Conservation (phyloP, 2,888 invertebrate genomes). For the Protodeltote pygarga region DNA sequence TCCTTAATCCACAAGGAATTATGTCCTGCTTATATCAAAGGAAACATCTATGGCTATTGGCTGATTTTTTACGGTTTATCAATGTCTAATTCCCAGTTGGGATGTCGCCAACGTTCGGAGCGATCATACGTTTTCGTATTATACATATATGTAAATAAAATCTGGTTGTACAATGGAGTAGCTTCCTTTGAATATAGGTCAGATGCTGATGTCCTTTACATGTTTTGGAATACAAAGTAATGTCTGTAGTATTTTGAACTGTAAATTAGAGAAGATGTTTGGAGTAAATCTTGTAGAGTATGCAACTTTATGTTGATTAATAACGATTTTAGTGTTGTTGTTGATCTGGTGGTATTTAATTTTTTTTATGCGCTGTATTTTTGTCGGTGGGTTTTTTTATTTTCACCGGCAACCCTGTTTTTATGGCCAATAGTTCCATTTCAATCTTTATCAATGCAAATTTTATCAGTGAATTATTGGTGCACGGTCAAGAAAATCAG, state of each 20-base stretch:
- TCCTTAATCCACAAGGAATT: slow-evolving; percentile 23
- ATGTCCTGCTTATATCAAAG: slow-evolving; percentile 23
- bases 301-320: too few relatives aligned
- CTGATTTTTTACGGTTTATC: slow-evolving; percentile 23
- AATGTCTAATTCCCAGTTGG: slow-evolving; percentile 41
- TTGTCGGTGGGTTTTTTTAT: too few relatives aligned
- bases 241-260: background rate
- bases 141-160: slow-evolving; percentile 50
- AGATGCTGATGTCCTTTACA: slow-evolving; percentile 28
- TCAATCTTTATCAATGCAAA: too few relatives aligned
- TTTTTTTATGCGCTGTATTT: too few relatives aligned
- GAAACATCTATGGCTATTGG: slow-evolving; percentile 27
- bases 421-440: too few relatives aligned
- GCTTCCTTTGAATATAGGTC: slow-evolving; percentile 29
- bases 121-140: slow-evolving; percentile 39
- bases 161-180: slow-evolving; percentile 24
- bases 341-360: too few relatives aligned
- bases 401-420: too few relatives aligned
- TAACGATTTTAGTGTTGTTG: too few relatives aligned
- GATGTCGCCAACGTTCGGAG: slow-evolving; percentile 26
- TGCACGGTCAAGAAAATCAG: too few relatives aligned
- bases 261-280: slow-evolving; percentile 1
- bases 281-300: background rate
- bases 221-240: slow-evolving; percentile 22
- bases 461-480: too few relatives aligned